phyloP scores from a whole-genome alignment of 2,113 vertebrate genomes.

The Ranitomeya variabilis region DNA sequence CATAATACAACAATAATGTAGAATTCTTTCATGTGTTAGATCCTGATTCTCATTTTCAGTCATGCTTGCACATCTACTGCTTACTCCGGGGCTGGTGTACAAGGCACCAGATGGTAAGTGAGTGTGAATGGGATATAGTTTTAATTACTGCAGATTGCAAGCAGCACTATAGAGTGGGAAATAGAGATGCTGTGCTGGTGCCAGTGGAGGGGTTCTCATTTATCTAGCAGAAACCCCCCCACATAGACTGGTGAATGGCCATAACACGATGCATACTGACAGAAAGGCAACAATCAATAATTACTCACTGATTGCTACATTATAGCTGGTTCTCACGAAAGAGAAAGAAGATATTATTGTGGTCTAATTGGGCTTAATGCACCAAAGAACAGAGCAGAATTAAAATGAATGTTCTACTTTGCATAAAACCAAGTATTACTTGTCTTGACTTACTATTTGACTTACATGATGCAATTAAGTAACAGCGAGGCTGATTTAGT shows the following conservation, averaged over 20 bases:
- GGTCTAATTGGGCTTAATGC: slow-evolving; percentile 25
- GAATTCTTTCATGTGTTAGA: not conserved
- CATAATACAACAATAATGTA: not conserved
- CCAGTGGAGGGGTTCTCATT: slow-evolving; percentile 74
- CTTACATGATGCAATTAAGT: not conserved
- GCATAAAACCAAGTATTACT: not conserved
- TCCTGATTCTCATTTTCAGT: slow-evolving; percentile 10
- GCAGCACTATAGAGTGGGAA: slow-evolving; percentile 80
- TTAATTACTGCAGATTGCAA: slow-evolving; percentile 88
- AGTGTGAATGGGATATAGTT: slow-evolving; percentile 87
- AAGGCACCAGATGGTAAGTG: slow-evolving; percentile 80
- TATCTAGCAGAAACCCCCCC: slow-evolving; percentile 67
- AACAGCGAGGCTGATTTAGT: not conserved
- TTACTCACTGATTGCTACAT: slow-evolving; percentile 22
- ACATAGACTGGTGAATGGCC: slow-evolving; percentile 10
- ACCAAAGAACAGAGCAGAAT: not conserved
- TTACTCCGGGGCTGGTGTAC: slow-evolving; percentile 29
- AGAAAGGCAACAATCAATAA: slow-evolving; percentile 11
- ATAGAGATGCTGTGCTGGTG: slow-evolving; percentile 74
- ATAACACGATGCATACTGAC: slow-evolving; percentile 30
- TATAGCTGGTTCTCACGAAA: not conserved
- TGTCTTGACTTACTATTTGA: not conserved
- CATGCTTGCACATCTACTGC: slow-evolving; percentile 15
- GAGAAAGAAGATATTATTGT: slow-evolving; percentile 3
- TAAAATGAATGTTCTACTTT: slow-evolving; percentile 11